phyloP scores from a whole-genome alignment of 2,888 invertebrate species.

The Listrodromus nycthemerus region DNA sequence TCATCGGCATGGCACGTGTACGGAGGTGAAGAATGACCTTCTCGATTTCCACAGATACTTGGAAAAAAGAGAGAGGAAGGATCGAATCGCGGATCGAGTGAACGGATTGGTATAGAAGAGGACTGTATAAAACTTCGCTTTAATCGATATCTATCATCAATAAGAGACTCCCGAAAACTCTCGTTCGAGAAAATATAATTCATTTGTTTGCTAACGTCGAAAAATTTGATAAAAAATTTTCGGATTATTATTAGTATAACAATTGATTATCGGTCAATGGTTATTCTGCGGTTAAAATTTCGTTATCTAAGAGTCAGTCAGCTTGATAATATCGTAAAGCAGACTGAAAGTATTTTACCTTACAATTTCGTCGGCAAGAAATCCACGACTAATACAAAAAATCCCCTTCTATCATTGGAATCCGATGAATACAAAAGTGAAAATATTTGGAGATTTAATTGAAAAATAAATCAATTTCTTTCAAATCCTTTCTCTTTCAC shows the following conservation, averaged over 20 bases:
- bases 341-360: not conserved
- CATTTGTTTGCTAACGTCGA: not conserved
- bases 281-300: not conserved
- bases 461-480: no score
- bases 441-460: no score
- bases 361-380: not conserved
- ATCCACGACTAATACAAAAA: no score
- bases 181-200: not conserved
- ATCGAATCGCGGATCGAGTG: conserved; percentile 16
- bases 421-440: no score
- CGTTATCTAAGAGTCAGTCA: not conserved
- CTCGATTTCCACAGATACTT: conserved; percentile 41
- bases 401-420: no score
- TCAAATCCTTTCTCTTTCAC: no score
- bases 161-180: not conserved
- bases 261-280: no score
- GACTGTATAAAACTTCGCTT: not conserved
- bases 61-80: conserved; percentile 49
- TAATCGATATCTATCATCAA: not conserved
- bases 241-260: no score
- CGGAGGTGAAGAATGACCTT: conserved; percentile 48
- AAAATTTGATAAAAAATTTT: no score
- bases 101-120: conserved; percentile 3
- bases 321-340: not conserved
- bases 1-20: conserved; percentile 41